Base-by-base conservation (phyloP, 2,888 invertebrate genomes). In the Eristalinus aeneus region DNA sequence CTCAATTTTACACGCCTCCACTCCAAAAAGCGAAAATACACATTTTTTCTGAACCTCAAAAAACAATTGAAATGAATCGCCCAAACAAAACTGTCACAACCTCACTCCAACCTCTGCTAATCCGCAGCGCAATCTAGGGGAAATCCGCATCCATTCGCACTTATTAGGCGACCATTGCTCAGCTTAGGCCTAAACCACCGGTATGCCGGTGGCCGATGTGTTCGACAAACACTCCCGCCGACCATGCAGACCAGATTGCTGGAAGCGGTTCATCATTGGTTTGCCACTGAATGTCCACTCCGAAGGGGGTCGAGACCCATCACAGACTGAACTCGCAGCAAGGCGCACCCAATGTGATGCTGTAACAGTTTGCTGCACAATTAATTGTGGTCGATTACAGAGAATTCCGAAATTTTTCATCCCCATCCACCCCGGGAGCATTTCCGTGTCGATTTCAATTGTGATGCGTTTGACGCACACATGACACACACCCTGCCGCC, bases 331-430 rank as follows among this genome's bases (percentile, higher is more conserved):
- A 34, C 9, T 2, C 39, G 2, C n/a, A 39, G 4, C 54, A 22
- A 1, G n/a, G 12, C 39, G 39, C 64, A 56, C 12, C 67, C 54
- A 34, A 46, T 69, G 78, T 32, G 22, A 65, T 22, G 11, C 10
- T 56, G 65, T 31, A 58, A n/a, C 73, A 60, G 39, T 69, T 63
- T 61, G 61, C 63, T 58, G 76, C 63, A 65, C 85, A 85, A 85
- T 85, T 72, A 81, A 81, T 85, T 85, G 85, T 77, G 85, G 85
- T 85, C 85, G 85, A 85, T 81, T 85, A 85, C 81, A 85, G 76
- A 46, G 46, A 81, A 85, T 76, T 85, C 69, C 53, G 72, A 81
- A 68, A 68, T 67, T 80, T 77, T 76, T 76, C 10, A 23, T 16
- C 63, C 31, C 22, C 60, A 53, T 23, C 12, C 22, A 31, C 5